Evolutionary conservation across 2,888 invertebrate species (phyloP).

Genomic region (Morpho achilles): DNA sequence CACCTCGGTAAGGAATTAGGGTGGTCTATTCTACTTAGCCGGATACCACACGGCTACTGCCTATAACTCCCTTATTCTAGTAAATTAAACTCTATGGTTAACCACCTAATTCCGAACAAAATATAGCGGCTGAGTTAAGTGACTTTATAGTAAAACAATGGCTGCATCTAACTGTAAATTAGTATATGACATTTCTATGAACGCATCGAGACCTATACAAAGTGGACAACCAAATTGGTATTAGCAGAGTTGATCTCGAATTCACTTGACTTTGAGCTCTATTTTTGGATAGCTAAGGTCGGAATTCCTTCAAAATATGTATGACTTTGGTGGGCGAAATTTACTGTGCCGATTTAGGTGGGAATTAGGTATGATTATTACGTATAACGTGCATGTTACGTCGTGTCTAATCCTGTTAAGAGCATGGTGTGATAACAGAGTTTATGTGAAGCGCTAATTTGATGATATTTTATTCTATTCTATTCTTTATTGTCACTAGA

Average conservation of each 20-base stretch:
- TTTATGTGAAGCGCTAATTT: not conserved
- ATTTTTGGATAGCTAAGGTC: not conserved
- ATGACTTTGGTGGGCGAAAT: slow-evolving; percentile 1
- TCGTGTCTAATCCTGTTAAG: slow-evolving; percentile 15
- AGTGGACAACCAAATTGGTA: slow-evolving; percentile 7
- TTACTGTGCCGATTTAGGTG: slow-evolving; percentile 11
- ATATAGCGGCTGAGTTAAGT: no score
- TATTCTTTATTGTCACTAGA: not conserved
- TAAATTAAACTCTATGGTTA: no score
- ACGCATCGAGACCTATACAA: slow-evolving; percentile 4
- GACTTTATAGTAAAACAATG: no score
- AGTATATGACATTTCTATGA: no score
- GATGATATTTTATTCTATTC: no score
- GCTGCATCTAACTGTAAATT: no score
- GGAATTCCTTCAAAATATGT: not conserved
- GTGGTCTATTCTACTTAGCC: no score
- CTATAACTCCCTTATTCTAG: no score
- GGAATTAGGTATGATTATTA: slow-evolving; percentile 12
- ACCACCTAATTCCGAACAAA: no score
- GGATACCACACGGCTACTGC: no score
- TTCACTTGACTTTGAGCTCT: not conserved
- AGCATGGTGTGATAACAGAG: not conserved
- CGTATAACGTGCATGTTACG: slow-evolving; percentile 3
- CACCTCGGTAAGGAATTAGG: no score
- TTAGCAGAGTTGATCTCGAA: slow-evolving; percentile 3